A percentile compares a stretch with the other conserved stretches of the same genome.
phyloP scores from a whole-genome alignment of 2,113 vertebrate species.

The Anguilla japonica region DNA sequence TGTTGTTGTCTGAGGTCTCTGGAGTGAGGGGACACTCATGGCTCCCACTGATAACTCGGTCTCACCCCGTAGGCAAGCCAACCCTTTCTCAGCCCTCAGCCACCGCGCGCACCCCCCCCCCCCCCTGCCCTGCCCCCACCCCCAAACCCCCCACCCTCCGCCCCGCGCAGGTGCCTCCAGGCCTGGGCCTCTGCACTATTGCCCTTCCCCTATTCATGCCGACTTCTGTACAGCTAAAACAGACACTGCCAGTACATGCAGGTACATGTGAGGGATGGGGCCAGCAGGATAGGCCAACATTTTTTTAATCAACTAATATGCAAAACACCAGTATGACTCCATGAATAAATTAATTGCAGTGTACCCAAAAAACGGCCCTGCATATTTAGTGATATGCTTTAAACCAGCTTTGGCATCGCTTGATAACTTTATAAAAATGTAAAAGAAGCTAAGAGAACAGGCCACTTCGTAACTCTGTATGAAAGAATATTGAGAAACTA shows the following conservation, averaged over 20 bases:
- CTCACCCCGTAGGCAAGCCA: constrained; percentile 69
- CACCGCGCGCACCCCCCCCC: constrained; percentile 15
- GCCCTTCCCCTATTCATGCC: constrained; percentile 29
- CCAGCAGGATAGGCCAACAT: background rate
- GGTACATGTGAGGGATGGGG: background rate
- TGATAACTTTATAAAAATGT: background rate
- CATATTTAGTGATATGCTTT: background rate
- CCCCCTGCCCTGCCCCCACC: background rate
- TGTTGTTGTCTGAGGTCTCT: constrained; percentile 71
- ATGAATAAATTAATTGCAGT: background rate
- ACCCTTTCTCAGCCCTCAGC: constrained; percentile 21
- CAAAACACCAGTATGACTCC: background rate
- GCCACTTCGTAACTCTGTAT: background rate
- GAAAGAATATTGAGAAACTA: background rate
- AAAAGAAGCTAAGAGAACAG: background rate
- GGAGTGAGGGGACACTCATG: constrained; percentile 70
- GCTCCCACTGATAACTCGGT: constrained; percentile 73
- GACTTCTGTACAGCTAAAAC: background rate
- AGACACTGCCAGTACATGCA: background rate
- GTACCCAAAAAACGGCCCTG: background rate
- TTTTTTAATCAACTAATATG: background rate
- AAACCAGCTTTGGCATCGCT: background rate
- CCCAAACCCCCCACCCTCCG: background rate
- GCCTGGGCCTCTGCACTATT: constrained; percentile 15
- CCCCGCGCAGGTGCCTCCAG: background rate